Base-by-base conservation (phyloP, 1,140 invertebrate species). In the Ganaspis sp. region DNA sequence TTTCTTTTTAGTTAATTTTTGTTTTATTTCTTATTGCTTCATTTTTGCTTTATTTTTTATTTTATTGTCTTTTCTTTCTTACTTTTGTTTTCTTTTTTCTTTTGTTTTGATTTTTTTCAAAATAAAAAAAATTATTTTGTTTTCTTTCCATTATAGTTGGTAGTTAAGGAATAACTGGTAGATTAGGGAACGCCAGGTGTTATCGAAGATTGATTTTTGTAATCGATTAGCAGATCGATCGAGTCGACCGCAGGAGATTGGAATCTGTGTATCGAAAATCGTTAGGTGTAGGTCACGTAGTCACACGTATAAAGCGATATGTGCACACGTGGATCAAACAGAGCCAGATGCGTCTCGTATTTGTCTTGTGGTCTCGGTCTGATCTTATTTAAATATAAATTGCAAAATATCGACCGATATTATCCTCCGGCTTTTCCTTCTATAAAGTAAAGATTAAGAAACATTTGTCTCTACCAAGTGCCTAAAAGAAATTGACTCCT, bases 321-420 rank as follows among this genome's bases (percentile, higher is more conserved):
- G 73, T 69, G 72, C 37, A 12, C 69, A 29, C 69, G 54, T 64
- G 79, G 75, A 80, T 81, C 79, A 82, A 81, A 77, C 81, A 23
- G 72, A 78, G 78, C 76, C 78, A 78, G 78, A 71, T 80, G 76
- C 45, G 42, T 69, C 64, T 81, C 78, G 73, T 89, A 87, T 90
- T 89, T 89, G 85, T 86, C 87, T 89, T 89, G 89, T 80, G 89
- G 87, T 89, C 88, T 86, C 82, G 77, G 82, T 87, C 83, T 83
- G 73, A 81, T 82, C 87, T 89, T 88, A 89, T 87, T 89, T 89
- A 88, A 90, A 90, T 90, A 88, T 86, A 89, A 90, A 90, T 90
- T 89, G 85, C 83, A 83, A 64, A 80, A 80, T 79, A 76, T 69
- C 78, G 81, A 73, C 78, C 77, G 81, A 80, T 84, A 76, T 81